These are phyloP conservation scores for Labeo catla DNA, from an alignment of 2,113 vertebrate genomes.

Conservation along the genomic window DNA sequence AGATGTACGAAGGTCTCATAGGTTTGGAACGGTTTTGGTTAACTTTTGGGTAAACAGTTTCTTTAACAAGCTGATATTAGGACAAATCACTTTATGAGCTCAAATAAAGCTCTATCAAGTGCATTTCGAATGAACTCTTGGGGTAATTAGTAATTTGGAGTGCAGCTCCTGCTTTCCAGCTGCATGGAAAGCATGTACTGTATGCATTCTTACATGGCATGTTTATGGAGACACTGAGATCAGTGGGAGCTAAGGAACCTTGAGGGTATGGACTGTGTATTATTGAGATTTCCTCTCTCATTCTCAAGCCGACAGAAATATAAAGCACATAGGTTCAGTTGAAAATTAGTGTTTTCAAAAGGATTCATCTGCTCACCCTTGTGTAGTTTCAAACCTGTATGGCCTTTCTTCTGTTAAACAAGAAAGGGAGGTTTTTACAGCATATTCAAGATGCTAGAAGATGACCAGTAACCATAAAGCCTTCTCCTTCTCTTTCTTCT, in stretches of 20 bases:
- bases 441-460: background rate
- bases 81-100: background rate
- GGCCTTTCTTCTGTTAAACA: background rate
- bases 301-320: background rate
- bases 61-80: background rate
- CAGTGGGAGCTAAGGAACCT: constrained; percentile 40
- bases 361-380: background rate
- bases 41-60: no score
- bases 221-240: constrained; percentile 62
- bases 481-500: no score
- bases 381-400: background rate
- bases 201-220: constrained; percentile 69
- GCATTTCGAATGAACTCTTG: background rate
- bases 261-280: constrained; percentile 11
- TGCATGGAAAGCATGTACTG: constrained; percentile 58
- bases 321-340: background rate
- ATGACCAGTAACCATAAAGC: background rate
- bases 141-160: constrained; percentile 27
- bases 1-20: no score
- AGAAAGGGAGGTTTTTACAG: background rate
- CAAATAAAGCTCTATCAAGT: background rate
- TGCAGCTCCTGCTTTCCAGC: constrained; percentile 68
- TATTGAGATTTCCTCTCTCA: background rate
- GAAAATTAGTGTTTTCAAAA: background rate
- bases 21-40: no score